Conservation (phyloP, 2,113 vertebrate genomes). For the Hippoglossus stenolepis region DNA sequence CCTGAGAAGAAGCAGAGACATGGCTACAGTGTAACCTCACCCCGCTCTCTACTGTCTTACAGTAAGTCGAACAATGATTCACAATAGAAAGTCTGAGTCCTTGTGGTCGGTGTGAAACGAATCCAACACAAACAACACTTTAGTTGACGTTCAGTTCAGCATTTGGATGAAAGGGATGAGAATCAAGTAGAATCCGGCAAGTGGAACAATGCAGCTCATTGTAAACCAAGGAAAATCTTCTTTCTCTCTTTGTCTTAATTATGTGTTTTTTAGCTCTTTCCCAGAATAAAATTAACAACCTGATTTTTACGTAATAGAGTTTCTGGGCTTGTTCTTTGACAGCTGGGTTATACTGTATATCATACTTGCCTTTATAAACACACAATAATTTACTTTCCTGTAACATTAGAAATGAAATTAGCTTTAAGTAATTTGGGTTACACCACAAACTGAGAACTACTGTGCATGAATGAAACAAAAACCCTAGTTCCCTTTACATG, state of each 20-base stretch:
- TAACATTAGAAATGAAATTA: too few species aligned
- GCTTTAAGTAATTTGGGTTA: too few species aligned
- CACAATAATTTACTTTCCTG: too few species aligned
- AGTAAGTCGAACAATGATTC: slow-evolving; percentile 40
- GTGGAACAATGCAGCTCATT: slow-evolving; percentile 49
- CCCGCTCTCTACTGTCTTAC: slow-evolving; percentile 22
- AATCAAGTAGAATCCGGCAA: slow-evolving; percentile 21
- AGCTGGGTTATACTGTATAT: background rate
- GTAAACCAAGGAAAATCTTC: background rate
- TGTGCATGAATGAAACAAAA: background rate
- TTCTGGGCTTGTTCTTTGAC: background rate
- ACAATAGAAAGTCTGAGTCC: slow-evolving; percentile 55
- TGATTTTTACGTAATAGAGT: background rate
- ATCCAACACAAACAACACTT: slow-evolving; percentile 60
- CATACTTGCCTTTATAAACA: too few species aligned
- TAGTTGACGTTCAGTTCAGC: slow-evolving; percentile 27
- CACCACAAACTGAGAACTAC: background rate
- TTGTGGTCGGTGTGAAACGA: slow-evolving; percentile 26
- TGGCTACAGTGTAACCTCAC: slow-evolving; percentile 26
- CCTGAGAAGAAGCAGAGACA: slow-evolving; percentile 45
- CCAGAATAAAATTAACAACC: background rate
- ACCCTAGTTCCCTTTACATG: too few species aligned
- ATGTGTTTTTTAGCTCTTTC: slow-evolving; percentile 3
- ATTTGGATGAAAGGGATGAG: slow-evolving; percentile 26
- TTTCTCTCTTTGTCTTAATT: background rate